Evolutionary conservation across 2,797 vertebrate genomes (phyloP), one percentile per base, ranked within the genome.

Genomic region (Echiichthys vipera): DNA sequence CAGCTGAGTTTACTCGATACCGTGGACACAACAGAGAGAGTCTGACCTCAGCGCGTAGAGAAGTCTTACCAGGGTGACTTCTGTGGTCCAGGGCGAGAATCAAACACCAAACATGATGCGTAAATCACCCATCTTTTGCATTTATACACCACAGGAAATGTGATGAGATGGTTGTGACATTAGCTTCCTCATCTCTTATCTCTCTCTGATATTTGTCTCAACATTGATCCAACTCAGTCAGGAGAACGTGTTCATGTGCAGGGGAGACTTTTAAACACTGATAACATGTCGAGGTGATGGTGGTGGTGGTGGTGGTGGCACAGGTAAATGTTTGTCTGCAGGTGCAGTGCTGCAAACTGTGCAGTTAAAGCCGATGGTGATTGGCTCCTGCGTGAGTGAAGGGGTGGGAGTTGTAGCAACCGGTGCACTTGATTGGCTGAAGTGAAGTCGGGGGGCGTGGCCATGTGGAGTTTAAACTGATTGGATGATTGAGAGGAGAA

Each of bases 101-200:
- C 30, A 7, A 25, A 22, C 17, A 5, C 7, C 54, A 43, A 32
- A n/a, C 25, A 12, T 27, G 20, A 2, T 5, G 3, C 1, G 5
- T 32, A 24, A n/a, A 20, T 12, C 27, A 15, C 7, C 7, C 0
- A 4, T 30, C 47, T 49, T 42, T 13, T 22, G 14, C 10, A 1
- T 24, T 15, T 29, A 20, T 20, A 39, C 3, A 10, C 37, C 9
- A 36, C 58, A 43, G 65, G 59, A 77, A 65, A 30, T n/a, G 0
- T 1, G 43, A 2, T 11, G 47, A 43, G 45, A 36, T 56, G 8
- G 5, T 3, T 4, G 17, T 40, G 13, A 24, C 6, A 4, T 24
- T 3, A n/a, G 24, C 20, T 64, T 50, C 73, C 65, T 40, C 15
- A 7, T 58, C 14, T 34, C 27, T 58, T 70, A 63, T 64, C 27